These are phyloP conservation scores for Yasuhikotakia modesta DNA, from an alignment of 2,797 vertebrate genomes.

Conservation along the genomic window DNA sequence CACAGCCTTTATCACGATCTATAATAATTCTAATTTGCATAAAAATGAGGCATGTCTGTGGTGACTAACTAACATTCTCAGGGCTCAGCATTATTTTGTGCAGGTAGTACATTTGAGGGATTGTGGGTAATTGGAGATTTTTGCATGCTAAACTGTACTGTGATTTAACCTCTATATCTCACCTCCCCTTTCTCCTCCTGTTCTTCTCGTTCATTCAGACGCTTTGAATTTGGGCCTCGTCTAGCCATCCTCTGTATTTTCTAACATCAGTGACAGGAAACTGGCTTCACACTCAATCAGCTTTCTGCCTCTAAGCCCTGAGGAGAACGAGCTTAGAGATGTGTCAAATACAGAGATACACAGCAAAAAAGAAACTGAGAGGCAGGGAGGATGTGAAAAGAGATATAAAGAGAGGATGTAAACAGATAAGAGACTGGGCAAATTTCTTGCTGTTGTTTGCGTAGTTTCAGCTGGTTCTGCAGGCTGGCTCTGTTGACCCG, in stretches of 20 bases:
- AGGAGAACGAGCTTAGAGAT: conserved; percentile 60
- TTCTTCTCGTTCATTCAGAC: conserved; percentile 45
- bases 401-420: conserved; percentile 20
- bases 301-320: conserved; percentile 56
- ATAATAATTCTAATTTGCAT: no score
- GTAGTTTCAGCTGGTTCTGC: conserved; percentile 1
- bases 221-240: conserved; percentile 47
- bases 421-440: conserved; percentile 9
- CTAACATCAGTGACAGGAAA: conserved; percentile 64
- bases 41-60: no score
- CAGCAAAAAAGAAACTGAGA: conserved; percentile 21
- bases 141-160: background rate
- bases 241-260: conserved; percentile 55
- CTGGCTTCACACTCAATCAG: conserved; percentile 60
- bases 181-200: conserved; percentile 4
- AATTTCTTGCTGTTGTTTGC: background rate
- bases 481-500: conserved; percentile 42
- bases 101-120: no score
- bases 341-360: conserved; percentile 13
- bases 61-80: no score
- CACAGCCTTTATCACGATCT: no score
- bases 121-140: no score
- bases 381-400: conserved; percentile 32
- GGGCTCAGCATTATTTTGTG: no score
- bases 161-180: background rate